A percentile compares a stretch with the other conserved stretches of the same genome.
Evolutionary conservation across 1,140 invertebrate genomes (phyloP).

Genomic region (Zaprionus nigranus): DNA sequence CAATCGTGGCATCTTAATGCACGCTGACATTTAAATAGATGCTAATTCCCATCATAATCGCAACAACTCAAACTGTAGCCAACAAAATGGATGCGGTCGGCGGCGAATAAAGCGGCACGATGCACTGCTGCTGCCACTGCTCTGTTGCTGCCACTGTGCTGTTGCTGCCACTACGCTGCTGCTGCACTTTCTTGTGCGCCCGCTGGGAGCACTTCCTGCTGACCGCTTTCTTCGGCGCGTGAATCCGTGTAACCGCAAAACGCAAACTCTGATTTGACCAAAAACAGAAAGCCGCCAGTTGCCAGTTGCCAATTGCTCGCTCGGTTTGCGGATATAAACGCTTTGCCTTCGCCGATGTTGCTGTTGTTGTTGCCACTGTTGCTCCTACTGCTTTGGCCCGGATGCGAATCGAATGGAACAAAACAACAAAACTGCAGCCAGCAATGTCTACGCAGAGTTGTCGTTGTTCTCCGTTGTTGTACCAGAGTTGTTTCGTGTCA

Average conservation of each 20-base stretch:
- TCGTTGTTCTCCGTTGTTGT: conserved; percentile 39
- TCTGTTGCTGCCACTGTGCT: neutral
- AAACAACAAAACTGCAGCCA: conserved; percentile 59
- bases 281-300: conserved; percentile 69
- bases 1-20: conserved; percentile 81
- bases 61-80: conserved; percentile 24
- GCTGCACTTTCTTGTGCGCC: conserved; percentile 30
- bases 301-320: conserved; percentile 38
- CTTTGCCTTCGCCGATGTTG: conserved; percentile 59
- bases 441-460: conserved; percentile 74
- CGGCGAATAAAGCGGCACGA: conserved; percentile 35
- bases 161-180: neutral
- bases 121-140: neutral
- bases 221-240: conserved; percentile 77
- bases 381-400: conserved; percentile 53
- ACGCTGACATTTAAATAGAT: conserved; percentile 77
- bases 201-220: conserved; percentile 65
- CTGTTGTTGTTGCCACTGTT: conserved; percentile 5
- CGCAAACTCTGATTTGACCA: conserved; percentile 80
- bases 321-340: conserved; percentile 71
- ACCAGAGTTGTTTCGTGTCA: conserved; percentile 69
- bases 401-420: conserved; percentile 51
- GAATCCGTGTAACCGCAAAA: conserved; percentile 82
- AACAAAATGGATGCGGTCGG: conserved; percentile 57
- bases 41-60: conserved; percentile 79